Evolutionary conservation across 2,888 invertebrate species (phyloP), one percentile per base, ranked within the genome.

Genomic region (Apodemia mormo): DNA sequence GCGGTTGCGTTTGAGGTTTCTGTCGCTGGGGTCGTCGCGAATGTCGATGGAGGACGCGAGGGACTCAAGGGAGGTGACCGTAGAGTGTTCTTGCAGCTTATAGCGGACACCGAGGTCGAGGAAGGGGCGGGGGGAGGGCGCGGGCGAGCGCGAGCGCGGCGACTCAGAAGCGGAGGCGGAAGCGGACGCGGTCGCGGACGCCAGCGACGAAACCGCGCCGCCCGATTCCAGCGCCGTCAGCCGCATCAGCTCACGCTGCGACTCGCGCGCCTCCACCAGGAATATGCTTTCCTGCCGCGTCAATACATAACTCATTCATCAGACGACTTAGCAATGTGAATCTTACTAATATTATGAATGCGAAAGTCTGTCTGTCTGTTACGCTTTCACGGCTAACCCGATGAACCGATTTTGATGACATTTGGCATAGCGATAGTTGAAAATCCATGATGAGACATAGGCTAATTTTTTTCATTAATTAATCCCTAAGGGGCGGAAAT

Each of bases 211-310:
- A 37, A 75, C 70, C 45, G 12, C 45, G 45, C 45, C 45, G 12
- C 1, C 45, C 37, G 82, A 83, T 10, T 88, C 87, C 45, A 84
- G 72, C 22, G 86, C 86, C 5, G 89, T 84, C 71, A 81, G 78
- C 66, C 82, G 83, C 82, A 96, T 94, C 58, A 96, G 78, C 30
- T 95, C 94, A 73, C 95, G 95, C 81, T 97, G 96, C 72, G 95
- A 96, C 81, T 96, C 96, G 76, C 96, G 95, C 40, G 96, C 96
- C 87, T 97, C 96, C 77, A 97, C 89, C 82, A 97, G 88, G 86
- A 97, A 97, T 81, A 97, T 96, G 84, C 97, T 97, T 89, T 97
- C 97, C 95, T 95, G 86, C 79, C 49, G 76, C 74, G 77, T 70
- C 40, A 33, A 52, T 61, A 29, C 7, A 61, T 54, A 37, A 54